Conservation (phyloP, 1,140 invertebrate genomes). For the Hyles vespertilio region DNA sequence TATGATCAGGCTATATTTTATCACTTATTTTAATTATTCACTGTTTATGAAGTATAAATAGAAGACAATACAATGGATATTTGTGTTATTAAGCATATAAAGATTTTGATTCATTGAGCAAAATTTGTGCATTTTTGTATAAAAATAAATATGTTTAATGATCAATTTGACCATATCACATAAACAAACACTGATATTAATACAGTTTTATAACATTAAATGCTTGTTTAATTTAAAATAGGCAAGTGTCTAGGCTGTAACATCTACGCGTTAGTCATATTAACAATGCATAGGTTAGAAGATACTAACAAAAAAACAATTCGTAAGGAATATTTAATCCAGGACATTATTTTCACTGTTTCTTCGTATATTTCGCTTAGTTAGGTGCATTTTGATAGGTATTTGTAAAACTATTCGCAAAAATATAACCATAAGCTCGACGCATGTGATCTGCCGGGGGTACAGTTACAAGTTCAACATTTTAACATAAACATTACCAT, state of each 20-base stretch:
- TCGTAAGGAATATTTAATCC: not conserved
- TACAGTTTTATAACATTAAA: no score
- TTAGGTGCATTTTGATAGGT: not conserved
- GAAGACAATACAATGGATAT: no score
- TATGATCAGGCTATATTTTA: no score
- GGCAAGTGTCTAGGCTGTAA: not conserved
- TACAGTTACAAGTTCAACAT: not conserved
- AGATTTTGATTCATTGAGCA: no score
- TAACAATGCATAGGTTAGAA: not conserved
- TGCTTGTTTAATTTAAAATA: no score
- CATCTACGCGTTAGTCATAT: not conserved
- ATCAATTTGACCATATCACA: not conserved
- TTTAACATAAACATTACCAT: constrained; percentile 82
- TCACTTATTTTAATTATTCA: no score
- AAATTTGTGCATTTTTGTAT: no score
- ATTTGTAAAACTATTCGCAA: constrained; percentile 17
- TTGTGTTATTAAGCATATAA: no score
- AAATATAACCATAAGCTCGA: constrained; percentile 55
- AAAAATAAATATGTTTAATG: not conserved
- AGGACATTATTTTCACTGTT: not conserved
- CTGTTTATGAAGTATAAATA: no score
- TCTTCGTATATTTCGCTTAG: not conserved
- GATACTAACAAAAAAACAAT: no score
- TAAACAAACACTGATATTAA: no score
- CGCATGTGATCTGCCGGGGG: constrained; percentile 71